Evolutionary conservation across 2,797 vertebrate genomes (phyloP), one percentile per base, ranked within the genome.

Genomic region (Calcarius lapponicus): DNA sequence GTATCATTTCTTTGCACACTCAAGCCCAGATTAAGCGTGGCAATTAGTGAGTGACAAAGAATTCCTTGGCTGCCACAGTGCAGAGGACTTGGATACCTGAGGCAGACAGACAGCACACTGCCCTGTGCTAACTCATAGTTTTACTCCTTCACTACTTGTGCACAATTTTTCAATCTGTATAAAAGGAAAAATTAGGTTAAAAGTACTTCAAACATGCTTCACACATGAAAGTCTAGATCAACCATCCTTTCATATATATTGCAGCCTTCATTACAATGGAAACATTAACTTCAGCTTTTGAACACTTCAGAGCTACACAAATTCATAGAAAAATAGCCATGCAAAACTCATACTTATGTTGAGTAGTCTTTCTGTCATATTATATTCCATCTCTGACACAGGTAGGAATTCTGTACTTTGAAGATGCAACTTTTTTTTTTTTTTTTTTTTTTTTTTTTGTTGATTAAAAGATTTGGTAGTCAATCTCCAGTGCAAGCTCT

Each of bases 211-310:
- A 3, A 38, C 9, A 7, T 32, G 10, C 11, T 57, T 86, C 21
- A 32, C 24, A 43, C 1, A 2, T 5, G 1, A 22, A 75, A 60
- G 17, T 47, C 19, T 45, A 29, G 25, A 36, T 40, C 0, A 3
- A 31, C 73, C 60, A 86, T 7, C 17, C 2, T 50, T 60, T 32
- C 4, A 11, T 24, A 24, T 5, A 22, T 43, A n/a, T 47, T 48
- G 22, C 10, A 36, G 24, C 16, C 25, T 66, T 19, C 8, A 45
- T 79, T 56, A 36, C 4, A 65, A 15, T 8, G 9, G 25, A 72
- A 83, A 66, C 13, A 50, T 36, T 58, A 72, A 42, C 13, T 69
- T 50, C 31, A 45, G 13, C 12, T 74, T 90, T 78, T 74, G 29
- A 73, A 43, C 21, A 19, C 11, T 64, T 94, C 57, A 57, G 25